A percentile compares a stretch with the other conserved stretches of the same genome.
Evolutionary conservation across 2,113 vertebrate species (phyloP).

Genomic region (Nannospalax galili): DNA sequence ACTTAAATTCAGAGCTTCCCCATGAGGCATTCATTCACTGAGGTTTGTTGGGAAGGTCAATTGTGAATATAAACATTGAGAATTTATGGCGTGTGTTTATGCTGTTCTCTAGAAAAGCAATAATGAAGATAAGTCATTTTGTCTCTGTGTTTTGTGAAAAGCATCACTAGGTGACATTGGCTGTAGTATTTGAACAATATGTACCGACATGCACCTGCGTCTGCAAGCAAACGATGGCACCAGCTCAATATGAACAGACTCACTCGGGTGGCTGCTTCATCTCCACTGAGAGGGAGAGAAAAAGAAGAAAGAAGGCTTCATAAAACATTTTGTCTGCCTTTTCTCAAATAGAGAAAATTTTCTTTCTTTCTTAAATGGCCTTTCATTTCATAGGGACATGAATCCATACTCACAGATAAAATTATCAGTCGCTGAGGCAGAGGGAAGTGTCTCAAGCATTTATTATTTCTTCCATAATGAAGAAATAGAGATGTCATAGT

Average conservation of each 20-base stretch:
- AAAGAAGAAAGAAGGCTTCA: background rate
- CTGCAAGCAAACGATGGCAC: background rate
- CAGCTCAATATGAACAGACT: background rate
- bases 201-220: too few relatives aligned
- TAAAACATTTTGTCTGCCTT: background rate
- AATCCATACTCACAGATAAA: background rate
- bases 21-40: background rate
- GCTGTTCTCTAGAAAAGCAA: background rate
- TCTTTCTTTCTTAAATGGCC: background rate
- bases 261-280: background rate
- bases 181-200: constrained; percentile 7
- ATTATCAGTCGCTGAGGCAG: background rate
- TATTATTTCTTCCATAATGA: background rate
- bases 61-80: constrained; percentile 1
- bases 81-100: constrained; percentile 41
- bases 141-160: background rate
- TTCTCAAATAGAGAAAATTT: background rate
- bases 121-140: constrained; percentile 24
- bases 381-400: background rate
- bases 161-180: background rate
- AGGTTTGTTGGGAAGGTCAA: background rate
- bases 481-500: background rate
- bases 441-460: background rate
- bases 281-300: background rate
- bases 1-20: constrained; percentile 51